Conservation (phyloP, 2,113 vertebrate species). For the Syrrhaptes paradoxus region DNA sequence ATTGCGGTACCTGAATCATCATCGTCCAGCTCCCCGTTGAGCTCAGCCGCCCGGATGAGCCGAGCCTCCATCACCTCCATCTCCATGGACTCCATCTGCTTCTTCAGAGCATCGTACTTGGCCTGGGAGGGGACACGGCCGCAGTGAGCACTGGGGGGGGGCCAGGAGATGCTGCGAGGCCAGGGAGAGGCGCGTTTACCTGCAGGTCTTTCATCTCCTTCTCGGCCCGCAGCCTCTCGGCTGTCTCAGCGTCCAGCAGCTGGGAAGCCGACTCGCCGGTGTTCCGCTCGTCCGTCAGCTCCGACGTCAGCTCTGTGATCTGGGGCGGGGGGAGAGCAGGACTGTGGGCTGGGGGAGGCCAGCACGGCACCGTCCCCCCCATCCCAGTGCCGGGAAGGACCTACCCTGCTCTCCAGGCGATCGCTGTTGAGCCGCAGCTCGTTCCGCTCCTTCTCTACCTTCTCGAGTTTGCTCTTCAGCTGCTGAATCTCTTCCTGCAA, state of each 20-base stretch:
- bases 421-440: slow-evolving; percentile 92
- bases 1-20: slow-evolving; percentile 84
- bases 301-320: slow-evolving; percentile 94
- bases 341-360: not conserved
- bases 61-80: slow-evolving; percentile 98
- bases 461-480: slow-evolving; percentile 89
- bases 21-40: slow-evolving; percentile 91
- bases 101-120: slow-evolving; percentile 91
- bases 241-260: slow-evolving; percentile 90
- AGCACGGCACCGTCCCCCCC: accelerated
- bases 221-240: slow-evolving; percentile 89
- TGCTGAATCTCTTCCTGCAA: slow-evolving; percentile 94
- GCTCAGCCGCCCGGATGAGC: slow-evolving; percentile 91
- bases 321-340: slow-evolving; percentile 20
- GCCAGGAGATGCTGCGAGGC: accelerated
- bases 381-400: not conserved
- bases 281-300: slow-evolving; percentile 95
- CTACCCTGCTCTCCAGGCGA: slow-evolving; percentile 93
- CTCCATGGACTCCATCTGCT: slow-evolving; percentile 95
- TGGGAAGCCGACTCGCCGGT: slow-evolving; percentile 95
- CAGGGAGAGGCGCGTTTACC: slow-evolving; percentile 44
- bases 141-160: accelerated
- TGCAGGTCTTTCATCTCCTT: slow-evolving; percentile 97
- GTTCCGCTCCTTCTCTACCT: slow-evolving; percentile 93
- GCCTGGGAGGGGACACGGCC: slow-evolving; percentile 62